These are phyloP conservation scores for Theocolax elegans DNA, from an alignment of 1,140 invertebrate genomes.

Conservation along the genomic window DNA sequence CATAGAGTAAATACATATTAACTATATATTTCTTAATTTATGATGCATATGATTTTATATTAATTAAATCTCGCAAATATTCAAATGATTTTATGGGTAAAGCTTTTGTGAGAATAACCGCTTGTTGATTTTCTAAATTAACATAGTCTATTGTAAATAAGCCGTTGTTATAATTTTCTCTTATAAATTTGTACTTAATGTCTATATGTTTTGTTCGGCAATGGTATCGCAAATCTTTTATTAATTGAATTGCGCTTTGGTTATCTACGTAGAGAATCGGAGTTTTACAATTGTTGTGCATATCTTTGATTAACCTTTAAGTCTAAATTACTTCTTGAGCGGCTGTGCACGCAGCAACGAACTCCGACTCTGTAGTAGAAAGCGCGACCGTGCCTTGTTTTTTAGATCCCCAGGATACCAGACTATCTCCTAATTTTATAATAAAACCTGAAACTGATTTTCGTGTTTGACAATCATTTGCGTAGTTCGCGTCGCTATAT, in stretches of 20 bases:
- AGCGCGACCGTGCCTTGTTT: background rate
- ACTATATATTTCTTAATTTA: background rate
- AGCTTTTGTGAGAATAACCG: slow-evolving; percentile 28
- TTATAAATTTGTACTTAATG: slow-evolving; percentile 45
- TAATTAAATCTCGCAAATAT: background rate
- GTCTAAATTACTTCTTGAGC: slow-evolving; percentile 3
- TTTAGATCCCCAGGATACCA: background rate
- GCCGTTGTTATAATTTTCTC: slow-evolving; percentile 6
- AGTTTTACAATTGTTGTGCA: background rate
- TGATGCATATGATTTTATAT: background rate
- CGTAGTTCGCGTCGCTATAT: slow-evolving; percentile 29
- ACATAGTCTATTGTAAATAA: background rate
- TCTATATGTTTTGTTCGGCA: slow-evolving; percentile 50
- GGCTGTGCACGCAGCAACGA: background rate
- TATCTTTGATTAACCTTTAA: background rate
- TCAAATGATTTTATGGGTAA: slow-evolving; percentile 16
- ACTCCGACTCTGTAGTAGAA: background rate
- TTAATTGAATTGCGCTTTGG: slow-evolving; percentile 27
- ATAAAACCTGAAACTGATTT: slow-evolving; percentile 44
- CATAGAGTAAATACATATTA: background rate
- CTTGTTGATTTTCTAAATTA: slow-evolving; percentile 16
- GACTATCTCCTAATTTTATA: slow-evolving; percentile 12
- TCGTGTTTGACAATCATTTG: slow-evolving; percentile 36
- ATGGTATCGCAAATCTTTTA: slow-evolving; percentile 41
- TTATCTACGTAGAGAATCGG: background rate